These are phyloP conservation scores for Pilophorus perplexus DNA, from an alignment of 2,888 invertebrate genomes.

Conservation along the genomic window DNA sequence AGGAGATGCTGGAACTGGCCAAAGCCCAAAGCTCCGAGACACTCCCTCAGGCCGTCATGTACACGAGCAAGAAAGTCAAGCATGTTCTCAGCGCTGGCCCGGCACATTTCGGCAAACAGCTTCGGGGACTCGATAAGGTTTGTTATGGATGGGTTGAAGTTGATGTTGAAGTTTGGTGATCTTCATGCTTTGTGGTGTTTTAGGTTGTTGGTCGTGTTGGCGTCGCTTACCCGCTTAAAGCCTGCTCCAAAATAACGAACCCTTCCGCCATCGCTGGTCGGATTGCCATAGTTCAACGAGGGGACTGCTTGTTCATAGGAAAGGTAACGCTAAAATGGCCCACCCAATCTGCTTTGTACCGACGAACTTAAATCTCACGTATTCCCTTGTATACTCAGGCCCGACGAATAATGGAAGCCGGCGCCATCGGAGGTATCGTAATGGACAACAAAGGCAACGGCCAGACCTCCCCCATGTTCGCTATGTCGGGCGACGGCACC, in stretches of 20 bases:
- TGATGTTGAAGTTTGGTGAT: no score
- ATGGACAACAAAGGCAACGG: conserved; percentile 62
- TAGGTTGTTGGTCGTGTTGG: conserved; percentile 64
- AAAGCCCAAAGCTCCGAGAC: conserved; percentile 66
- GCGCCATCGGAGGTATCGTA: conserved; percentile 78
- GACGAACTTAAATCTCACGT: no score
- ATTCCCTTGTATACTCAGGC: conserved; percentile 42
- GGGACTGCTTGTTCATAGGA: conserved; percentile 93
- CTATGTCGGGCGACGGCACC: conserved; percentile 92
- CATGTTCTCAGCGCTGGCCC: conserved; percentile 73
- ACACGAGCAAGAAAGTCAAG: conserved; percentile 50
- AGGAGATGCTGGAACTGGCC: conserved; percentile 91
- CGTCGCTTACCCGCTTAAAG: conserved; percentile 69
- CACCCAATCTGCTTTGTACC: no score
- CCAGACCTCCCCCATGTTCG: conserved; percentile 85
- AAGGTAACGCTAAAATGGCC: no score
- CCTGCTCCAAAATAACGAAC: conserved; percentile 61
- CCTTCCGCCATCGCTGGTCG: conserved; percentile 62
- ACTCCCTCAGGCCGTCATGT: conserved; percentile 58
- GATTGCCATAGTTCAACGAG: conserved; percentile 83
- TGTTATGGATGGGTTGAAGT: no score
- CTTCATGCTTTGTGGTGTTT: conserved; percentile 45
- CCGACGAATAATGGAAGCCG: conserved; percentile 70
- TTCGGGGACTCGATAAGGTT: conserved; percentile 59
- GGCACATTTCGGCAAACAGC: conserved; percentile 82